Base-by-base conservation (phyloP, 2,888 invertebrate species). In the Spialia ferax region DNA sequence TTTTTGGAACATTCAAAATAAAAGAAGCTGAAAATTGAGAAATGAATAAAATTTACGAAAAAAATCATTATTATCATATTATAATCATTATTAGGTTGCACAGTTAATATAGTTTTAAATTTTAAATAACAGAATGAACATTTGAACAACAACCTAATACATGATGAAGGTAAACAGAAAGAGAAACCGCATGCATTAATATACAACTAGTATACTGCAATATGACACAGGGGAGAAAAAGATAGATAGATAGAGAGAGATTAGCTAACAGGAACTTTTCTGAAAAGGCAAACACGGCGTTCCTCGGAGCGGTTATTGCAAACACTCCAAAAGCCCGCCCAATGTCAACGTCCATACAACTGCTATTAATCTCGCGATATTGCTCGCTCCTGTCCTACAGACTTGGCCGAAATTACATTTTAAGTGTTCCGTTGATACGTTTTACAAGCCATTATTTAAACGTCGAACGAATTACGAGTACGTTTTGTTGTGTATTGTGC, bases 351-450 rank as follows among this genome's bases (percentile, higher is more conserved):
- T 63, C 70, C 70, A 69, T 71, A 68, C 69, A 68, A 68, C 61
- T 63, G 69, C 69, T 68, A 73, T 74, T 74, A 73, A 73, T 74
- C 68, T 68, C 63, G 68, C 59, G 54, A 67, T 73, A 73, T 74
- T 70, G 73, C 69, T 61, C 38, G 63, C 68, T 69, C 62, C 63
- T 67, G 62, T 66, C 69, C 59, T 69, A 54, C 54, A 5, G 54
- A 66, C 60, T 66, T 66, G 54, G 60, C 54, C 66, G 45, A 61
- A 67, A 67, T 61, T 67, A 61, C 61, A 67, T 61, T 67, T 67
- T 67, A 61, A 67, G 60, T 61, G 60, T 60, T 60, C 45, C 22
- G 65, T 42, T 54, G 42, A 66, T 61, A 61, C 66, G 63, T 55
- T 54, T 54, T 59, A 65, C 18, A 54, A 52, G 59, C 66, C 26